These are phyloP conservation scores for Spheniscus mendiculus DNA, from an alignment of 2,113 vertebrate genomes.

Conservation along the genomic window DNA sequence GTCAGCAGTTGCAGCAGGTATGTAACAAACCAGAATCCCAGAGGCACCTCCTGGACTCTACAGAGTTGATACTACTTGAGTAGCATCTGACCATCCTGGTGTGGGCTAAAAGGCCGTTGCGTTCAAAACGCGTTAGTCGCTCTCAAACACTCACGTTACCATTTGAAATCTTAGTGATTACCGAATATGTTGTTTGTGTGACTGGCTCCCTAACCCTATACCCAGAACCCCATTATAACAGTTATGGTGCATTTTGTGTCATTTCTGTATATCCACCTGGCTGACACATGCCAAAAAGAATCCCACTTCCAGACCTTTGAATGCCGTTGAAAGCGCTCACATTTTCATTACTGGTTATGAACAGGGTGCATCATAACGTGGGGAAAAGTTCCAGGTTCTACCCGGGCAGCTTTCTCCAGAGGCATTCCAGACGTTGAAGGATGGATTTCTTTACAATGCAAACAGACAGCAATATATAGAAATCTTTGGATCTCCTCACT, in stretches of 20 bases:
- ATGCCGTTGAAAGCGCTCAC: accelerated
- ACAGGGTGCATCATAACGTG: accelerated
- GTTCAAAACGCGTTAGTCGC: neutral
- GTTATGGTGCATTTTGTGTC: neutral
- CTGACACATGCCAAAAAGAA: neutral
- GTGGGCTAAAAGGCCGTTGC: neutral
- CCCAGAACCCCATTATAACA: neutral
- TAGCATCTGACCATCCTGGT: neutral
- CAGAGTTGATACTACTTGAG: neutral
- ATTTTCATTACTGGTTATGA: accelerated
- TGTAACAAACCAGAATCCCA: neutral
- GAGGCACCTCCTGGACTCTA: neutral
- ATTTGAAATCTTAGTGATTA: neutral
- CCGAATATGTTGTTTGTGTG: neutral
- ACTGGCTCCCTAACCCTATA: neutral
- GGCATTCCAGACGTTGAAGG: neutral
- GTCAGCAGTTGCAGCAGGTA: neutral
- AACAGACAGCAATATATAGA: neutral
- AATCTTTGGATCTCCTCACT: neutral
- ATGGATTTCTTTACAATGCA: neutral
- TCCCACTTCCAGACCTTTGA: neutral
- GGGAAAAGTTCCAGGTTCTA: neutral
- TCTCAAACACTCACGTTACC: conserved; percentile 1
- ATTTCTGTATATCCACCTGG: neutral
- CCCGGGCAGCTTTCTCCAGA: neutral